Conservation (phyloP, 2,113 vertebrate species). For the Oryzias curvinotus region DNA sequence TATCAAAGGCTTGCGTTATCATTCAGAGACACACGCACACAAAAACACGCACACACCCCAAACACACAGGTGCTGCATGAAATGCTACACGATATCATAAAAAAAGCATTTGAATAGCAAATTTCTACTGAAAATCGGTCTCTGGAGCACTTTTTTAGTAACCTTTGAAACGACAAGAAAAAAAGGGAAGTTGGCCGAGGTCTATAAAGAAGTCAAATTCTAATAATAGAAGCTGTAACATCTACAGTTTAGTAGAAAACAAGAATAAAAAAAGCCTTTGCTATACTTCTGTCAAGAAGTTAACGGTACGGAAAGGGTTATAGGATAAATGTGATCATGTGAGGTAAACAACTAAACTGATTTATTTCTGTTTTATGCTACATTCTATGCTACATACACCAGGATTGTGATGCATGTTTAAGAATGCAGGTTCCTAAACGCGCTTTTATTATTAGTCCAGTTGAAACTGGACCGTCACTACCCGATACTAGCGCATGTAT, state of each 20-base stretch:
- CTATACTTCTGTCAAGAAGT: neutral
- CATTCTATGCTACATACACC: no score
- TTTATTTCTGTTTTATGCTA: neutral
- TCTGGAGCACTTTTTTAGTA: constrained; percentile 39
- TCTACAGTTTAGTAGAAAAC: neutral
- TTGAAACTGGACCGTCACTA: no score
- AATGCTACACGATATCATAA: constrained; percentile 51
- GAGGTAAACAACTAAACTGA: neutral
- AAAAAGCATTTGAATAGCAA: constrained; percentile 79
- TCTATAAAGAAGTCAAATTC: constrained; percentile 1
- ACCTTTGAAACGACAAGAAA: constrained; percentile 23
- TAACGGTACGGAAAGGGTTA: no score
- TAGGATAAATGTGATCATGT: neutral
- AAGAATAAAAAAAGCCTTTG: neutral
- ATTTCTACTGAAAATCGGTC: constrained; percentile 64
- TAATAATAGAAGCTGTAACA: neutral
- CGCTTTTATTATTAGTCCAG: no score
- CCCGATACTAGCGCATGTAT: no score
- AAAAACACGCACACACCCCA: constrained; percentile 50
- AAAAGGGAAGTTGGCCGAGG: constrained; percentile 29
- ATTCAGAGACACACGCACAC: constrained; percentile 52
- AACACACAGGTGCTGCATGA: constrained; percentile 53
- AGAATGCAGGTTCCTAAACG: no score
- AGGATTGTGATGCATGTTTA: no score
- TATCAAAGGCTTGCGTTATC: constrained; percentile 74